These are phyloP conservation scores for Channa argus DNA, from an alignment of 2,113 vertebrate species.

Conservation along the genomic window DNA sequence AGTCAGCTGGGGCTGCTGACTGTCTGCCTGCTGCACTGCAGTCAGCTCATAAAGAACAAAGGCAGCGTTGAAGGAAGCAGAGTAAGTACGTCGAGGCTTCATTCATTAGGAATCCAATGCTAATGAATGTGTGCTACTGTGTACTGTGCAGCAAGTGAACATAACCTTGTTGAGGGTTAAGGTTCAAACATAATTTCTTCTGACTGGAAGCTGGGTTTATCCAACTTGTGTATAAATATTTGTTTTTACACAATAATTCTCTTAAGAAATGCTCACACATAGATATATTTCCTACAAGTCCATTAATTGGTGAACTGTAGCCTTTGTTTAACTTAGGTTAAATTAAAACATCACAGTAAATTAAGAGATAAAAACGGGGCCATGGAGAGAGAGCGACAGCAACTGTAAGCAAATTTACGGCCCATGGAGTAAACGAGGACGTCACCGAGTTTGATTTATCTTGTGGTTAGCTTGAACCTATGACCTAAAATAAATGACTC, in stretches of 20 bases:
- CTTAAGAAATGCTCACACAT: no score
- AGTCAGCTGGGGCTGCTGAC: conserved; percentile 12
- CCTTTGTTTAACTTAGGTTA: neutral
- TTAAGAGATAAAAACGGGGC: neutral
- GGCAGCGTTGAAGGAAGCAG: conserved; percentile 37
- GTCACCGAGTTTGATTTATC: conserved; percentile 53
- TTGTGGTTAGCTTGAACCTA: conserved; percentile 49
- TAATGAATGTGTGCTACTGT: conserved; percentile 8
- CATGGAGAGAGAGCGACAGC: conserved; percentile 13
- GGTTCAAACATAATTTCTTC: conserved; percentile 14
- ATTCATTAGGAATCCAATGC: conserved; percentile 24
- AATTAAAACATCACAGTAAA: neutral
- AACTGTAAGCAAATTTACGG: conserved; percentile 27
- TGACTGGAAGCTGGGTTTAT: neutral
- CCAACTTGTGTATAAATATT: no score
- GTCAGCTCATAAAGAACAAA: conserved; percentile 53
- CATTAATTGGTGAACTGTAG: neutral
- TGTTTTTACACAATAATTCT: no score
- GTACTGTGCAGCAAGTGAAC: neutral
- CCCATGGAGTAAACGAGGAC: conserved; percentile 3
- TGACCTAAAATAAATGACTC: conserved; percentile 51
- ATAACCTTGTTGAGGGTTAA: neutral
- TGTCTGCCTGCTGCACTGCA: conserved; percentile 55
- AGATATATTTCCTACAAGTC: neutral
- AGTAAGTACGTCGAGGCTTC: conserved; percentile 33